Evolutionary conservation across 2,113 vertebrate genomes (phyloP), one percentile per base, ranked within the genome.

Genomic region (Scomber colias): DNA sequence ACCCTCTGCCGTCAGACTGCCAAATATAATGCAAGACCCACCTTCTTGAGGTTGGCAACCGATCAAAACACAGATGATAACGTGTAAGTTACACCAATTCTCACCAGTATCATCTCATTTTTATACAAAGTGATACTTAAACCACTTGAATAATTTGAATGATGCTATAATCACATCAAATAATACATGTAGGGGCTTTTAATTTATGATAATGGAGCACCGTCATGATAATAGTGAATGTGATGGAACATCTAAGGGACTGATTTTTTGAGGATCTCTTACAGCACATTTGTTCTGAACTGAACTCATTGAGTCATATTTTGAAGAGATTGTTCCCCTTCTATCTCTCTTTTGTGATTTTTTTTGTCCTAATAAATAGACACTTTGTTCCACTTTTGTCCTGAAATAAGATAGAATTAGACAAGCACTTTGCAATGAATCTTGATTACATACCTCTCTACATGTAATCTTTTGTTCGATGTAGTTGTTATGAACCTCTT

Each of bases 211-310:
- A 27, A 68, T 4, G 57, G 49, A 70, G 45, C 17, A 27, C 10
- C 30, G 19, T 31, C 54, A 15, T 40, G 35, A 40, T 40, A 40
- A 40, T 9, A 45, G 57, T 64, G 51, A 54, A 21, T 48, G 19
- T 30, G 61, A 19, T 67, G 21, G 10, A 69, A 70, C 35, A 15
- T 70, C 40, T 64, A 24, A 5, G 11, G 19, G 55, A 57, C 50
- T 74, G 60, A 80, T 85, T 68, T 63, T 56, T 54, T 46, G 27
- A 85, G 46, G 16, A 79, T 71, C 68, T 45, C 45, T 89, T 68
- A 21, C 1, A 49, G 35, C 21, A 27, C 63, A 65, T 75, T 83
- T 50, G 27, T 68, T 68, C 66, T 65, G 13, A 76, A 62, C 57
- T 79, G 31, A 86, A 77, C 49, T 75, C 19, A 56, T 81, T 65